Conservation (phyloP, 2,888 invertebrate species). For the Ischnus inquisitorius region DNA sequence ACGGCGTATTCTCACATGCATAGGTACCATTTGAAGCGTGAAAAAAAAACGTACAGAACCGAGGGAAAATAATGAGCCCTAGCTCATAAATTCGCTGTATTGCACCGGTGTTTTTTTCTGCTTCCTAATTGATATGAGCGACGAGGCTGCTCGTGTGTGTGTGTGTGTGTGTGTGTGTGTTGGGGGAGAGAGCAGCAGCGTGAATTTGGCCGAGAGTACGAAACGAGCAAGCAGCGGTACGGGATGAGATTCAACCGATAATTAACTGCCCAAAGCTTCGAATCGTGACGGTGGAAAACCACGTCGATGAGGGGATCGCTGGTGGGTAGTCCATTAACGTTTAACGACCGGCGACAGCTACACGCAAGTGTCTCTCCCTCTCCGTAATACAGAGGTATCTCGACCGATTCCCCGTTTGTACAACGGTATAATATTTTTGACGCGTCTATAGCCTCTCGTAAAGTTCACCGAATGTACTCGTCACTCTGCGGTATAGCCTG, state of each 20-base stretch:
- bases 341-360: conserved; percentile 63
- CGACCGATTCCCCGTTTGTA: conserved; percentile 36
- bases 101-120: neutral
- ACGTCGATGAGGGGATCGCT: conserved; percentile 53
- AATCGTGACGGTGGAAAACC: conserved; percentile 60
- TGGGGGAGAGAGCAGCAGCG: too few relatives aligned
- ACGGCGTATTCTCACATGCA: neutral
- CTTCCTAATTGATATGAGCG: conserved; percentile 46
- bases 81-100: neutral
- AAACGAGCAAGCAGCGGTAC: neutral
- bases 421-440: conserved; percentile 57
- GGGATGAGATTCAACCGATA: conserved; percentile 46
- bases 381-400: neutral
- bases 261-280: conserved; percentile 57
- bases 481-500: neutral
- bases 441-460: conserved; percentile 44
- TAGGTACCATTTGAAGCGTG: neutral
- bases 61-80: neutral
- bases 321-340: conserved; percentile 56
- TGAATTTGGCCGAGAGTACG: neutral
- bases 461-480: conserved; percentile 22
- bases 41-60: neutral
- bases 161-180: too few relatives aligned
- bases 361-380: conserved; percentile 41
- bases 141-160: neutral